Conservation (phyloP, 1,140 invertebrate genomes). For the Muscidifurax raptorellus region DNA sequence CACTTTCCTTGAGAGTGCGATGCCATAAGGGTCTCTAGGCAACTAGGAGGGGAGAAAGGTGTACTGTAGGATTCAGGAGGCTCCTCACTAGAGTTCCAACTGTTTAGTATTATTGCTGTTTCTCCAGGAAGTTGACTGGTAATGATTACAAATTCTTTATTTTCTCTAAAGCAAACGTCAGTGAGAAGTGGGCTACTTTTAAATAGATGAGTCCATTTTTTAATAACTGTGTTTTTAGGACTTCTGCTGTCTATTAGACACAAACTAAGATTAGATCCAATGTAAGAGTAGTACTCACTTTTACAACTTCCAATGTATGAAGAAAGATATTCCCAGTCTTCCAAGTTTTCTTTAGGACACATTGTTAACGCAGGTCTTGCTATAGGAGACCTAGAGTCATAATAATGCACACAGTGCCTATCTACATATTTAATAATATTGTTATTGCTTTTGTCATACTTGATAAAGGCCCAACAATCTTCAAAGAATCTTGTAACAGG, state of each 20-base stretch:
- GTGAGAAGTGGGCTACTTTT: conserved; percentile 65
- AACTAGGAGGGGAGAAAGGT: conserved; percentile 64
- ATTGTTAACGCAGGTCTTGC: conserved; percentile 62
- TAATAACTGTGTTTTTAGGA: conserved; percentile 60
- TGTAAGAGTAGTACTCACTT: conserved; percentile 61
- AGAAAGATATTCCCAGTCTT: conserved; percentile 67
- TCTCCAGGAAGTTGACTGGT: conserved; percentile 66
- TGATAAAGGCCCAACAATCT: conserved; percentile 68
- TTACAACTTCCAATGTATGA: conserved; percentile 61
- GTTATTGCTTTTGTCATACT: conserved; percentile 61
- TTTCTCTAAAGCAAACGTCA: conserved; percentile 59
- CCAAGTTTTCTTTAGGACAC: conserved; percentile 65
- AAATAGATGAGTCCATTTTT: conserved; percentile 74
- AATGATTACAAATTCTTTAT: conserved; percentile 65
- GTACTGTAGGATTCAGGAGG: conserved; percentile 63
- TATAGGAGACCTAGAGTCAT: conserved; percentile 65
- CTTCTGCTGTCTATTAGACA: conserved; percentile 67
- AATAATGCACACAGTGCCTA: conserved; percentile 68
- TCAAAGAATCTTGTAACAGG: conserved; percentile 48
- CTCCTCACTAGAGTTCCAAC: conserved; percentile 62
- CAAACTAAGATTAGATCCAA: conserved; percentile 67
- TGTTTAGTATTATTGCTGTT: conserved; percentile 67
- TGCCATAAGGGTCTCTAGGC: conserved; percentile 63
- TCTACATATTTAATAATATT: conserved; percentile 65
- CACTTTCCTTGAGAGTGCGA: conserved; percentile 66